Conservation (phyloP, 2,888 invertebrate genomes). For the Hypolimnas misippus region DNA sequence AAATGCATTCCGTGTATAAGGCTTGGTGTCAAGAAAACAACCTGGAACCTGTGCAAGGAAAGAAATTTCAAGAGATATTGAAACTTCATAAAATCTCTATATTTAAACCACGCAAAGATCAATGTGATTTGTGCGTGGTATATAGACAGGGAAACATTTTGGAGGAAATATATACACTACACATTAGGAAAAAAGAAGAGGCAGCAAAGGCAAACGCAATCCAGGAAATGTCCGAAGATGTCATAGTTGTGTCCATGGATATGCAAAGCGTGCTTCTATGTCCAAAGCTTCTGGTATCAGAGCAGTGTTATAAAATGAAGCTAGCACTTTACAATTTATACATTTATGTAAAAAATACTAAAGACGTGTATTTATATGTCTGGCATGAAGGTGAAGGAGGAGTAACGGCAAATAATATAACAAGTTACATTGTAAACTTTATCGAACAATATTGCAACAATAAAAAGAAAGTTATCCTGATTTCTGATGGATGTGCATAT, state of each 20-base stretch:
- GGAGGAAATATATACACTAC: background rate
- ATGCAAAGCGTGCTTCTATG: background rate
- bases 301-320: slow-evolving; percentile 8
- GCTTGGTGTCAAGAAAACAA: slow-evolving; percentile 7
- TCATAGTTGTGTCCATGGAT: slow-evolving; percentile 6
- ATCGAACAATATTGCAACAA: no score
- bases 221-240: background rate
- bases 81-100: background rate
- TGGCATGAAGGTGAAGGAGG: slow-evolving; percentile 15
- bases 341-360: background rate
- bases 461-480: slow-evolving; percentile 6
- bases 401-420: slow-evolving; percentile 4
- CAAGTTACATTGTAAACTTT: background rate
- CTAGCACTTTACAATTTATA: slow-evolving; percentile 3
- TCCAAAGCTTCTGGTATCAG: slow-evolving; percentile 3
- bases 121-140: slow-evolving; percentile 6
- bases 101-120: slow-evolving; percentile 13
- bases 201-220: slow-evolving; percentile 3
- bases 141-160: background rate
- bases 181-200: slow-evolving; percentile 1
- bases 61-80: background rate
- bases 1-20: slow-evolving; percentile 5
- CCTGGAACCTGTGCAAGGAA: background rate
- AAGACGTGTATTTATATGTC: background rate
- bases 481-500: slow-evolving; percentile 2